Base-by-base conservation (phyloP, 2,797 vertebrate genomes). In the Lepus townsendii region DNA sequence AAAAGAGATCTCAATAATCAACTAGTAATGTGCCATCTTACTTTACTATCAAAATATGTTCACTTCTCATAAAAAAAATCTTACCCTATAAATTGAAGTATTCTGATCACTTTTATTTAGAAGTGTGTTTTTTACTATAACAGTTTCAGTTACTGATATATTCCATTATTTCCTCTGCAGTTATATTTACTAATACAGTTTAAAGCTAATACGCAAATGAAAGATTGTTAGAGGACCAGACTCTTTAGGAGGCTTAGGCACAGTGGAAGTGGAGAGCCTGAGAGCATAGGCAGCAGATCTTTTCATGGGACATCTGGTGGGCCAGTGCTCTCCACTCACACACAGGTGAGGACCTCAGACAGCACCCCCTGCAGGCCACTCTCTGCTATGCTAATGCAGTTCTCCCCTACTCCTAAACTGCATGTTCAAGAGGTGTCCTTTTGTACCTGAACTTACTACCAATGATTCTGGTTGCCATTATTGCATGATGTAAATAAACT, bases 181-280 rank as follows among this genome's bases (percentile, higher is more conserved):
- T 88, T 86, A 79, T 38, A 84, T 80, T 89, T 68, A 78, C 13
- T 95, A 87, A 57, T 4, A 84, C 32, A 54, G 30, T 22, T 71
- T 79, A 6, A 13, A 50, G 4, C 9, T 42, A 89, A 75, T 54
- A 77, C 1, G 11, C 47, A 82, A 54, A 52, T 32, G n/a, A 89
- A 92, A 94, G 63, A 83, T 52, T 87, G 32, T 84, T 22, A 42
- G 57, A 42, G 52, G 42, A 26, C 24, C 27, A 22, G 7, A 17
- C n/a, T 78, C 62, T 89, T 52, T 14, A 27, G 30, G 79, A 68
- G 69, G 16, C 4, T 52, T 0, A 30, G 16, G 22, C 32, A 66
- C 0, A 52, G 38, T 77, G 16, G 7, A 30, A 14, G 10, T 73
- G 16, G 42, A 78, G 7, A 5, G 4, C 4, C n/a, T 62, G 19